Conservation (phyloP, 1,140 invertebrate genomes). For the Lineus longissimus region DNA sequence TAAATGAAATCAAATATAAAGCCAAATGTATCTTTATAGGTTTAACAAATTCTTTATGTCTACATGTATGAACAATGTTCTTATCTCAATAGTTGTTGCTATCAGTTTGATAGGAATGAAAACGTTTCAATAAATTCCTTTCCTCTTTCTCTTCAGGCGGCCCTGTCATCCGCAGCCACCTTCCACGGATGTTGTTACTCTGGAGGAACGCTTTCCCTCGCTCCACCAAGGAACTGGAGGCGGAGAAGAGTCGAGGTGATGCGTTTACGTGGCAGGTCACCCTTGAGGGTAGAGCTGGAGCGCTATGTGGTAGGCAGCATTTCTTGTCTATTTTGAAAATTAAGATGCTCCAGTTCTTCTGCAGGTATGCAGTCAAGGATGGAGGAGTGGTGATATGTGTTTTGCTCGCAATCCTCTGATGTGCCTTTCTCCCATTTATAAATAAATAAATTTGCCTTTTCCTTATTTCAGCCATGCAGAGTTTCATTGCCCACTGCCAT, state of each 20-base stretch:
- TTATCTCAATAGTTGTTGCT: neutral
- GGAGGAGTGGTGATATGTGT: neutral
- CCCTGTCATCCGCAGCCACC: conserved; percentile 68
- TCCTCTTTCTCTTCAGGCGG: conserved; percentile 61
- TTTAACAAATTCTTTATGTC: too few relatives aligned
- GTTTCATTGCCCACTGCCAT: conserved; percentile 84
- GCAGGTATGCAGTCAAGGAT: conserved; percentile 1
- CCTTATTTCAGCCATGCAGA: conserved; percentile 67
- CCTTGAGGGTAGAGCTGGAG: conserved; percentile 91
- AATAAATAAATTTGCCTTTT: too few relatives aligned
- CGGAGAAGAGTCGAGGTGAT: conserved; percentile 94
- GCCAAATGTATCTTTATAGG: too few relatives aligned
- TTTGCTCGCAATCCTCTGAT: neutral
- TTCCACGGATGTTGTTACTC: conserved; percentile 84
- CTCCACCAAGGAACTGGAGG: conserved; percentile 84
- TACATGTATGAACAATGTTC: too few relatives aligned
- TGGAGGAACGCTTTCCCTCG: conserved; percentile 98
- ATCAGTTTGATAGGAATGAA: too few relatives aligned
- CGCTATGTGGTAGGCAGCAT: conserved; percentile 64
- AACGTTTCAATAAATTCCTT: too few relatives aligned
- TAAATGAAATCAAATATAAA: too few relatives aligned
- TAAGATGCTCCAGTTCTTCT: neutral
- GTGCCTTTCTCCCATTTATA: too few relatives aligned
- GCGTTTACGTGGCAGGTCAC: conserved; percentile 99
- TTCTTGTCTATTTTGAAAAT: neutral